These are phyloP conservation scores for Oxytorus armatus DNA, from an alignment of 2,888 invertebrate genomes.

Conservation along the genomic window DNA sequence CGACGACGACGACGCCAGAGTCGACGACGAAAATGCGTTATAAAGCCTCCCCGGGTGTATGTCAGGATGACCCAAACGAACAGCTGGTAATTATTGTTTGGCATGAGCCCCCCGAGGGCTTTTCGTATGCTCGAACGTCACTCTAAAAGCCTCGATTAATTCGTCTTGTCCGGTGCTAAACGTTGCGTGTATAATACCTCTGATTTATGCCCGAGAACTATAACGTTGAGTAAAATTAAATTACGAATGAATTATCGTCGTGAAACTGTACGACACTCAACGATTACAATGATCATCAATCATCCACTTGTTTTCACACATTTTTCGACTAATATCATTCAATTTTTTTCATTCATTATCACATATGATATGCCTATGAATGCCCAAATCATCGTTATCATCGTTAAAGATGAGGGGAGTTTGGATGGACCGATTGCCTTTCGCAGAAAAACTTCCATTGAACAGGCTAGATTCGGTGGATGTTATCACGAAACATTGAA, in stretches of 20 bases:
- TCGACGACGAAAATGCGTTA: slow-evolving; percentile 31
- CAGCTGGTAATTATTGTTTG: slow-evolving; percentile 69
- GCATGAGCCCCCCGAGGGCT: slow-evolving; percentile 48
- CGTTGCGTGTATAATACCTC: slow-evolving; percentile 40
- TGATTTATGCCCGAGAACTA: slow-evolving; percentile 27
- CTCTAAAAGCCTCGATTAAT: slow-evolving; percentile 65
- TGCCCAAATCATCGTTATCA: too few species aligned
- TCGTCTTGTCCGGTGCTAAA: slow-evolving; percentile 51
- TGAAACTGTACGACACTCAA: neutral
- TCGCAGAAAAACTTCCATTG: too few species aligned
- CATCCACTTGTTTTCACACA: neutral
- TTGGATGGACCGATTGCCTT: too few species aligned
- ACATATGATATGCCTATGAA: too few species aligned
- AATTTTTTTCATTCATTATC: too few species aligned
- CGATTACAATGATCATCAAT: neutral
- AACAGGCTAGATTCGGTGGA: too few species aligned
- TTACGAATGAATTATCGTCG: slow-evolving; percentile 47
- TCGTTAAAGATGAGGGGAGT: too few species aligned
- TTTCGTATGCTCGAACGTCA: slow-evolving; percentile 55
- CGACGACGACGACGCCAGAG: slow-evolving; percentile 36
- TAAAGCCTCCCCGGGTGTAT: slow-evolving; percentile 44
- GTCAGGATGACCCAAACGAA: slow-evolving; percentile 60
- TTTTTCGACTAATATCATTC: too few species aligned
- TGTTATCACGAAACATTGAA: too few species aligned
- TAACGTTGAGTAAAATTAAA: slow-evolving; percentile 49